Evolutionary conservation across 1,140 invertebrate species (phyloP).

Genomic region (Nymphalis io): DNA sequence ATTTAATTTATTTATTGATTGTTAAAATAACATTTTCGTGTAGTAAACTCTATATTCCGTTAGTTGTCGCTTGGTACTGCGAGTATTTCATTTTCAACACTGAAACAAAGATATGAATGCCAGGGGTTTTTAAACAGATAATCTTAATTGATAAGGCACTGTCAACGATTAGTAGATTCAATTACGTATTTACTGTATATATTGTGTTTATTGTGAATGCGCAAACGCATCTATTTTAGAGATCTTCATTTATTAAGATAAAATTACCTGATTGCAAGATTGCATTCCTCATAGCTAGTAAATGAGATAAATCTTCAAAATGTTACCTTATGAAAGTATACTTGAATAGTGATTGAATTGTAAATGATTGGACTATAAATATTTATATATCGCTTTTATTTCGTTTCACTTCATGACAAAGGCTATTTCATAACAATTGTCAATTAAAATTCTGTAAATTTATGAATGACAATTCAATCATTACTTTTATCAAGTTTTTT

Average conservation of each 20-base stretch:
- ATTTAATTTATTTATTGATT: slow-evolving; percentile 21
- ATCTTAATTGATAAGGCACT: slow-evolving; percentile 73
- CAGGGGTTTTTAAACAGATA: slow-evolving; percentile 72
- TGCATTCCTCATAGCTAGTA: neutral
- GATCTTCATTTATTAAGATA: neutral
- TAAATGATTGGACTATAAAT: neutral
- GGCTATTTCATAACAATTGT: neutral
- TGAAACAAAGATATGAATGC: slow-evolving; percentile 64
- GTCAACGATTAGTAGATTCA: slow-evolving; percentile 66
- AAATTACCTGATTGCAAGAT: neutral
- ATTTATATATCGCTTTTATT: slow-evolving; percentile 1
- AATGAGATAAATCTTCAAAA: neutral
- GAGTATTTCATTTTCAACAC: slow-evolving; percentile 57
- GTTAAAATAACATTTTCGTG: slow-evolving; percentile 23
- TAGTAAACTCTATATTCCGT: slow-evolving; percentile 15
- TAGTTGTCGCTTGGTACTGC: slow-evolving; percentile 24
- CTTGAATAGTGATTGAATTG: neutral
- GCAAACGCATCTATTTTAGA: neutral
- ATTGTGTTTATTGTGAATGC: slow-evolving; percentile 2
- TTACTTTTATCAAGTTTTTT: no score
- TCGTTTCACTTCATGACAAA: neutral
- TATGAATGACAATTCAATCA: no score
- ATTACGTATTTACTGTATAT: slow-evolving; percentile 41
- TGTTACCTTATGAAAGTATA: neutral
- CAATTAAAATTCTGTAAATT: neutral